Base-by-base conservation (phyloP, 2,888 invertebrate species). In the Neoitamus cyanurus region DNA sequence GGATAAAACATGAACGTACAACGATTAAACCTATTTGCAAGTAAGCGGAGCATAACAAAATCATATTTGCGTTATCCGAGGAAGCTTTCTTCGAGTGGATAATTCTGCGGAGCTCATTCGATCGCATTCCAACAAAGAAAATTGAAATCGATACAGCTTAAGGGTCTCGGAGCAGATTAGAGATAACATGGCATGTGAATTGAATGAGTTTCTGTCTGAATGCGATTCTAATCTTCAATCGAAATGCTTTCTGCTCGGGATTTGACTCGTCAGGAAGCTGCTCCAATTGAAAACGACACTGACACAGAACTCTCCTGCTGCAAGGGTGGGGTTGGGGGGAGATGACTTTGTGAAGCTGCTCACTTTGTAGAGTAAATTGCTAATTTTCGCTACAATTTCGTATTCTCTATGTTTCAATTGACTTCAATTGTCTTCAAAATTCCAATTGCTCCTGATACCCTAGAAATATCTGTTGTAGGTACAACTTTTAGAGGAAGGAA, bases 171-270 rank as follows among this genome's bases (percentile, higher is more conserved):
- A 58, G 58, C 58, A 58, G 58, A 58, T 58, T 58, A 58, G 58
- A 25, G 58, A 58, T 58, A 58, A 58, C 58, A 58, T 58, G 58
- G 25, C 58, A 58, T 58, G 58, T 58, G 58, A 58, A 58, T 58
- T 58, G 58, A 58, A 58, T 58, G 58, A 58, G 58, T 58, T 58
- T 58, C 20, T 20, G 58, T 58, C 58, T 58, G 25, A 58, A 58
- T 58, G 58, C 58, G 58, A 58, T 58, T 58, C 58, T 58, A 58
- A 58, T 58, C 58, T 58, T 58, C 58, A 58, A 58, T 58, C 58
- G 58, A 9, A 58, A 58, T 58, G 58, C 58, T 58, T 58, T 58
- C 58, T 58, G 58, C 58, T 58, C 58, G 58, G 58, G 58, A 58
- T 58, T 58, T 58, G 58, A 25, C 58, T 58, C 58, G 58, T 58